These are phyloP conservation scores for Neomonachus schauinslandi DNA, from an alignment of 2,113 vertebrate genomes.

Conservation along the genomic window DNA sequence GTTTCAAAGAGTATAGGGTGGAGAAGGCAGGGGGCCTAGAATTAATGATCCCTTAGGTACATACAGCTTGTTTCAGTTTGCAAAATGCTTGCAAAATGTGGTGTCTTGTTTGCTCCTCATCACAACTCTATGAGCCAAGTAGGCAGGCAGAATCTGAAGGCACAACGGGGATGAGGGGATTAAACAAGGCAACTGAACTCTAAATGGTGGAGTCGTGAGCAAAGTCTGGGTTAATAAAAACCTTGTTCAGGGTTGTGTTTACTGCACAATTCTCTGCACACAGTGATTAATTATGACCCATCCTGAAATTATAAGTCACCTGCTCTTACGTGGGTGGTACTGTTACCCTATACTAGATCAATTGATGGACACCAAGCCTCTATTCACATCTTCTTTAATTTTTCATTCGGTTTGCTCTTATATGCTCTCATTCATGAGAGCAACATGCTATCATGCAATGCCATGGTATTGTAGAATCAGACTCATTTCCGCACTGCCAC, in stretches of 20 bases:
- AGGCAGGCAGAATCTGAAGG: not conserved
- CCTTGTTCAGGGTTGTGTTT: not conserved
- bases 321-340: not conserved
- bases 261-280: not conserved
- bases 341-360: not conserved
- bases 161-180: not conserved
- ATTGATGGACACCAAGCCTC: not conserved
- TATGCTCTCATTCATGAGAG: not conserved
- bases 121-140: not conserved
- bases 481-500: not conserved
- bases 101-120: not conserved
- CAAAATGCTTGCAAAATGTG: not conserved
- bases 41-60: not conserved
- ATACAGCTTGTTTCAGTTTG: not conserved
- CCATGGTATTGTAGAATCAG: not conserved
- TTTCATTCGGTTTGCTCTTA: not conserved
- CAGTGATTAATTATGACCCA: not conserved
- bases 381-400: not conserved
- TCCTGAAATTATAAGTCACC: not conserved
- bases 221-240: not conserved
- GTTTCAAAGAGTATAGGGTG: not conserved
- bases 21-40: not conserved
- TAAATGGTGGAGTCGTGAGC: not conserved
- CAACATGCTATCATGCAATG: not conserved
- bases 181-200: not conserved